A percentile compares a stretch with the other conserved stretches of the same genome.
Conservation (phyloP, 2,797 vertebrate species). For the Helicolenus hilgendorfi region DNA sequence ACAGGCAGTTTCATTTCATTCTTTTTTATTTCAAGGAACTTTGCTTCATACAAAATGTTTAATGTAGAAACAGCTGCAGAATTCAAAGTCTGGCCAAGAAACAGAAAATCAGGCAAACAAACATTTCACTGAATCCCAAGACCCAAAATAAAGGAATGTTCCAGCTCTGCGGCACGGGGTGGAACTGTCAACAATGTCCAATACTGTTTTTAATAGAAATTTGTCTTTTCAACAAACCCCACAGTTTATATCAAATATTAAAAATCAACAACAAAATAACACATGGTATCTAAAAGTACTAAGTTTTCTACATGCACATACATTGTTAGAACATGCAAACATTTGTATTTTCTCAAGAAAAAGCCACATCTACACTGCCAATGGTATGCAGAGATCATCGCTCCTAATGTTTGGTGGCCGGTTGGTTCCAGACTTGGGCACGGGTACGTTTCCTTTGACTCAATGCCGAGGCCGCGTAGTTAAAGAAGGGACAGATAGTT, state of each 20-base stretch:
- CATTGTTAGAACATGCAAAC: conserved; percentile 96
- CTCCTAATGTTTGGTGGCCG: conserved; percentile 89
- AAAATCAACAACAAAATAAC: conserved; percentile 95
- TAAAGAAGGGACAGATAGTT: conserved; percentile 44
- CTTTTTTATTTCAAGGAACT: conserved; percentile 98
- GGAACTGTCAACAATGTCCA: conserved; percentile 86
- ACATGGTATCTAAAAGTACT: conserved; percentile 97
- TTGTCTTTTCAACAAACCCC: conserved; percentile 92
- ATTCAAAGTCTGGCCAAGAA: conserved; percentile 95
- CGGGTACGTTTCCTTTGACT: conserved; percentile 60
- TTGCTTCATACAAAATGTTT: conserved; percentile 98
- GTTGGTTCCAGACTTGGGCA: conserved; percentile 81
- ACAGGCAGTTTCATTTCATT: conserved; percentile 65
- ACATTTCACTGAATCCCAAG: conserved; percentile 91
- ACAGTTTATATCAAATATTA: conserved; percentile 97
- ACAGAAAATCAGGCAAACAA: conserved; percentile 94
- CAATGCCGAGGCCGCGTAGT: conserved; percentile 76
- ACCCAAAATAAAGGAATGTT: conserved; percentile 86
- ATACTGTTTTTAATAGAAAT: conserved; percentile 94
- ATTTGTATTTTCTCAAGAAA: conserved; percentile 84
- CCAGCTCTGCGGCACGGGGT: conserved; percentile 87
- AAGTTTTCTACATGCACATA: conserved; percentile 94
- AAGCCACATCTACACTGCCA: conserved; percentile 91
- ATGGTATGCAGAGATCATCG: conserved; percentile 89
- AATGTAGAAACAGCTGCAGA: conserved; percentile 97